These are phyloP conservation scores for Excalfactoria chinensis DNA, from an alignment of 2,113 vertebrate species.

Conservation along the genomic window DNA sequence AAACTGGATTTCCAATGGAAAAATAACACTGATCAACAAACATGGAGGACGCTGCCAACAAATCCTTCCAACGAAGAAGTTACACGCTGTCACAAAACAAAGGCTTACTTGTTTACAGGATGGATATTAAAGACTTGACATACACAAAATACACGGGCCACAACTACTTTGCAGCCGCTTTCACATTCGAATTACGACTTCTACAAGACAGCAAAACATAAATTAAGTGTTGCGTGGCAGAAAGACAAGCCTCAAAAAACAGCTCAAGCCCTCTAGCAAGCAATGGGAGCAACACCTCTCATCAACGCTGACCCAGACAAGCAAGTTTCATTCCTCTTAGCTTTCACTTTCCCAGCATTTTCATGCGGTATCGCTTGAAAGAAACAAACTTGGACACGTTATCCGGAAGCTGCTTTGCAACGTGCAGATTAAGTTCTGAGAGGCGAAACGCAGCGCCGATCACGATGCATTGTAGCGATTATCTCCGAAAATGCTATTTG, in stretches of 20 bases:
- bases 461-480: background rate
- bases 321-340: background rate
- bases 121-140: background rate
- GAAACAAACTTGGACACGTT: fast-evolving
- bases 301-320: background rate
- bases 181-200: fast-evolving
- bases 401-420: background rate
- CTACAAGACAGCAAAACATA: background rate
- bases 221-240: fast-evolving
- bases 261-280: background rate
- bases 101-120: background rate
- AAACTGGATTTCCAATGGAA: background rate
- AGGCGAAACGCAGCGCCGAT: background rate
- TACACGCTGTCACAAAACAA: background rate
- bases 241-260: background rate
- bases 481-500: background rate
- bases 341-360: background rate
- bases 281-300: fast-evolving
- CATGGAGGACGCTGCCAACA: fast-evolving
- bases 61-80: background rate
- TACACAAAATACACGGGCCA: fast-evolving
- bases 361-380: background rate
- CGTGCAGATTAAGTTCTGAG: background rate
- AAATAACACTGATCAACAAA: background rate
- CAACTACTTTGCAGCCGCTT: background rate